These are phyloP conservation scores for Lipophrys pholis DNA, from an alignment of 2,113 vertebrate genomes.

Conservation along the genomic window DNA sequence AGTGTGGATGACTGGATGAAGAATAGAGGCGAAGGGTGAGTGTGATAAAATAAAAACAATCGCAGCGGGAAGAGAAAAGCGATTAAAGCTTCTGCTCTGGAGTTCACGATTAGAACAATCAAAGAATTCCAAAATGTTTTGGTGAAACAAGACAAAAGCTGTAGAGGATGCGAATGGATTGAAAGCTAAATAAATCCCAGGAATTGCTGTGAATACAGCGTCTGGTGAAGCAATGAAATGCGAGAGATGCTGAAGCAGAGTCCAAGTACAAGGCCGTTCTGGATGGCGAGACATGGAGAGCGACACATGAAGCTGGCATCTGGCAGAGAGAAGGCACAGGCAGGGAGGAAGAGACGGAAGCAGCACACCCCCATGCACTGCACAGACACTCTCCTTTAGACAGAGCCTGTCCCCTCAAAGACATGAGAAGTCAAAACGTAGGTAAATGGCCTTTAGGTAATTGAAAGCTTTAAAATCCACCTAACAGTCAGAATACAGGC, in stretches of 20 bases:
- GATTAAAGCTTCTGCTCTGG: slow-evolving; percentile 39
- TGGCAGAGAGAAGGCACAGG: slow-evolving; percentile 38
- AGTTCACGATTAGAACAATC: slow-evolving; percentile 14
- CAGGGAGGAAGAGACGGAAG: slow-evolving; percentile 20
- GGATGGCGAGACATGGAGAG: slow-evolving; percentile 27
- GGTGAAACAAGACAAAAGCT: slow-evolving; percentile 12
- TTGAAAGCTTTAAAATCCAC: slow-evolving; percentile 71
- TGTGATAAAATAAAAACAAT: slow-evolving; percentile 18
- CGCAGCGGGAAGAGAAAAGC: slow-evolving; percentile 40
- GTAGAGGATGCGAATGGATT: slow-evolving; percentile 13
- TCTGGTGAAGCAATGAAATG: slow-evolving; percentile 34
- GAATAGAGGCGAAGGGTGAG: background rate
- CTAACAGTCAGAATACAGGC: slow-evolving; percentile 72
- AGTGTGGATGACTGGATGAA: background rate
- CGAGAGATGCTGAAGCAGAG: slow-evolving; percentile 42
- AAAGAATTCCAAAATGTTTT: slow-evolving; percentile 25
- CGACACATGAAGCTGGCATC: slow-evolving; percentile 44
- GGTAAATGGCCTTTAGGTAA: slow-evolving; percentile 88
- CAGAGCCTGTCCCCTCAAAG: slow-evolving; percentile 69
- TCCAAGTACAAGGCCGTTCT: slow-evolving; percentile 24
- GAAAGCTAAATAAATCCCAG: slow-evolving; percentile 25
- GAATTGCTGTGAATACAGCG: slow-evolving; percentile 9
- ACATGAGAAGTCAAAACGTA: slow-evolving; percentile 85
- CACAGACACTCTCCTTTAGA: slow-evolving; percentile 61
- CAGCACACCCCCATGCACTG: slow-evolving; percentile 58